Base-by-base conservation (phyloP, 2,797 vertebrate genomes). In the Anabas testudineus region DNA sequence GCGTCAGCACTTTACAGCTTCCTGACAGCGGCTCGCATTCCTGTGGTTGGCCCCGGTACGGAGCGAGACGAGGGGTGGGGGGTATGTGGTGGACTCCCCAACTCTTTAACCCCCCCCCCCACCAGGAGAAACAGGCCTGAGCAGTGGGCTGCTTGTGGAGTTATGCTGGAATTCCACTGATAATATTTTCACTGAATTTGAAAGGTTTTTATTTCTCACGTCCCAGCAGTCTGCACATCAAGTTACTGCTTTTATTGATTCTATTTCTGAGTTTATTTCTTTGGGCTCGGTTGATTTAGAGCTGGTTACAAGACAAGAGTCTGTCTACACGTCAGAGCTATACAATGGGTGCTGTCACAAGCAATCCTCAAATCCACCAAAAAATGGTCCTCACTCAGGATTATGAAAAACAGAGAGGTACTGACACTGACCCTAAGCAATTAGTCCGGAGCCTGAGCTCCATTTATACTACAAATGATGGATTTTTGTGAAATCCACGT, bases 1-100 rank as follows among this genome's bases (percentile, higher is more conserved):
- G 78, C 90, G 42, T 93, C 92, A 93, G 91, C 90, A 92, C 87
- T 93, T 94, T 92, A 93, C 87, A 77, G 89, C 87, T 93, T 92
- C 91, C 89, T 90, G 87, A 89, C 88, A 83, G 86, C 81, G 70
- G 87, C 86, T 87, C 71, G 32, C 92, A 94, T 94, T 94, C 93
- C 90, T 92, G 90, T 18, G 90, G 91, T 85, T 74, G 69, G 84
- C 72, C 78, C 53, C 21, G 45, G 66, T 72, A 76, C 39, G 43
- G 72, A 61, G 56, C 32, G 54, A 14, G 28, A 42, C 53, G 22
- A 30, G n/a, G 51, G 53, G 53, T 19, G 55, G 34, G 47, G 55
- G 37, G 62, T 10, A 65, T 52, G 56, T 52, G 73, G 66, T 22
- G 59, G 66, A 48, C 71, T 71, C 39, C 79, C 53, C 28, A 32